Base-by-base conservation (phyloP, 92 coral and sea anemone genomes). In the Galaxea fascicularis region DNA sequence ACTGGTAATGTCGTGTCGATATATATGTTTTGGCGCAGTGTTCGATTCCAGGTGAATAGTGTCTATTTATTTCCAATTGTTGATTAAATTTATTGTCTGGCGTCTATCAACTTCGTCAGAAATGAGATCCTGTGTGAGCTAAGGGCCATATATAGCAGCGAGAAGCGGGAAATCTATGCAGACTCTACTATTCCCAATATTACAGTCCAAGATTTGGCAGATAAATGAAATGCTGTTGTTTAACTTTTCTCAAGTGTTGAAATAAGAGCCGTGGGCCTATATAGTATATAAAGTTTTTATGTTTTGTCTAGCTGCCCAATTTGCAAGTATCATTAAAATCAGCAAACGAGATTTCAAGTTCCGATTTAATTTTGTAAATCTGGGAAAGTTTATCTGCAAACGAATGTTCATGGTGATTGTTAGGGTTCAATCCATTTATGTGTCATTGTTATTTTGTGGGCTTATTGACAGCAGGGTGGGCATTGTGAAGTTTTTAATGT, bases 261-360 rank as follows among this genome's bases (percentile, higher is more conserved):
- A 62, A 62, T 62, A 0, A 24, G 4, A 24, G 8, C 31, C 8
- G 15, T 10, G 41, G 67, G 11, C 67, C 0, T 62, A 22, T 62
- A 0, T 26, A 62, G n/a, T n/a, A n/a, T n/a, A 4, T 5, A 57
- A 5, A 0, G 15, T 10, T 54, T 12, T 24, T 20, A 16, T 76
- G 68, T 76, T 58, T 4, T 56, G 69, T 76, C 80, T 76, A 31
- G 45, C 51, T 76, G 10, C 15, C 41, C 6, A 35, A 35, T 35
- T 35, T 35, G 41, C 41, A 35, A 35, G 6, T 22, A 10, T 25
- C 0, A 4, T 17, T 17, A 57, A 57, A 57, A 57, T 57, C 63
- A 3, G 8, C 22, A 22, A 4, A 13, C 1, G 6, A 60, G 24
- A 14, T 13, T 1, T 25, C 0, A 12, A 13, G 35, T 0, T 6